Evolutionary conservation across 2,113 vertebrate genomes (phyloP).

Genomic region (Corydoras sp.): DNA sequence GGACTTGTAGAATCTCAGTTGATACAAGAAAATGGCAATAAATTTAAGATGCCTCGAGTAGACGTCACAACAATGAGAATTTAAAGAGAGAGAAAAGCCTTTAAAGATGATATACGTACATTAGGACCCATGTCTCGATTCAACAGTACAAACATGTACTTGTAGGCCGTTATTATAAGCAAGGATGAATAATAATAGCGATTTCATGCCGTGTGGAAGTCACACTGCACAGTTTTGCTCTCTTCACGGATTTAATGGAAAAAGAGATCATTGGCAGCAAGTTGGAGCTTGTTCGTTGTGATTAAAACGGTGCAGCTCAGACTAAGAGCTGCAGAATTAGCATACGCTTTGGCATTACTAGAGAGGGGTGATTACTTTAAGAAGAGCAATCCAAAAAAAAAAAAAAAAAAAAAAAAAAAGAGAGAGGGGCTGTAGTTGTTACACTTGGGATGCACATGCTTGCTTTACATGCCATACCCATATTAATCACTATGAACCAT

Average conservation of each 20-base stretch:
- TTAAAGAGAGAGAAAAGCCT: neutral
- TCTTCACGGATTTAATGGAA: constrained; percentile 20
- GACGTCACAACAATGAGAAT: neutral
- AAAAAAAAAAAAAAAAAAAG: constrained; percentile 8
- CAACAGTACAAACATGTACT: neutral
- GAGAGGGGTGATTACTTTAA: constrained; percentile 18
- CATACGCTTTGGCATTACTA: constrained; percentile 16
- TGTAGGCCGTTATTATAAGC: constrained; percentile 10
- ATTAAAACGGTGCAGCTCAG: constrained; percentile 30
- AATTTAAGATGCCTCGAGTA: neutral
- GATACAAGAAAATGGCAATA: neutral
- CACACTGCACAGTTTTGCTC: constrained; percentile 24
- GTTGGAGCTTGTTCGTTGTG: constrained; percentile 33
- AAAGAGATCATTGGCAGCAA: constrained; percentile 33
- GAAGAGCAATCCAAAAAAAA: constrained; percentile 19
- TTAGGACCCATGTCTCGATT: neutral
- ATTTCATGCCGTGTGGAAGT: constrained; percentile 22
- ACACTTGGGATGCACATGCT: neutral
- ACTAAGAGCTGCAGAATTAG: constrained; percentile 34
- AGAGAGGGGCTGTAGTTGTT: neutral
- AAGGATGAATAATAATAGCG: constrained; percentile 24
- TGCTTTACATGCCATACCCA: neutral
- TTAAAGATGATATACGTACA: neutral
- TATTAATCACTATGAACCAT: neutral
- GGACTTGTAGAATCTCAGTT: neutral